phyloP scores from a whole-genome alignment of 2,888 invertebrate species.

The Zeuzera pyrina region DNA sequence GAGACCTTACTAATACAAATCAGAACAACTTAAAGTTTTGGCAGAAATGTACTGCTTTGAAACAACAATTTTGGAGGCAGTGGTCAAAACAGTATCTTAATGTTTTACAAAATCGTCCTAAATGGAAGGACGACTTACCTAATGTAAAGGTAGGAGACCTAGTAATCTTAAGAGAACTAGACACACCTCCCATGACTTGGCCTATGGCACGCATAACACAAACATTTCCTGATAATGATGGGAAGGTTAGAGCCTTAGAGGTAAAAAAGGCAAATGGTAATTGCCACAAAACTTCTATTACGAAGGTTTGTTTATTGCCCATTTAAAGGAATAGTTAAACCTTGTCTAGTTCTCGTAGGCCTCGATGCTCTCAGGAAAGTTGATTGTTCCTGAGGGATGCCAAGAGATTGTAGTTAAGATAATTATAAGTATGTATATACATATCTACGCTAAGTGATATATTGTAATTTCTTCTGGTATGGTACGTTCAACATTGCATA shows the following conservation, averaged over 20 bases:
- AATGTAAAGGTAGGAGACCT: conserved; percentile 5
- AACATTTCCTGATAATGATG: conserved; percentile 3
- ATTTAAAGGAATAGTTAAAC: too few relatives aligned
- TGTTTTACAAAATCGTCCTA: conserved; percentile 5
- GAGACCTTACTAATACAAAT: conserved; percentile 1
- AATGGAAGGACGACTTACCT: conserved; percentile 5
- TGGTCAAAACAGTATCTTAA: conserved; percentile 8
- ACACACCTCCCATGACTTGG: conserved; percentile 4
- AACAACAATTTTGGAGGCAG: conserved; percentile 8
- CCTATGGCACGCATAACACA: conserved; percentile 4
- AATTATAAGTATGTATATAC: too few relatives aligned
- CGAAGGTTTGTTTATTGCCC: conserved; percentile 4
- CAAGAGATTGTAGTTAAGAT: too few relatives aligned
- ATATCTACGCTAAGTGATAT: too few relatives aligned
- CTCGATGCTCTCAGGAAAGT: too few relatives aligned
- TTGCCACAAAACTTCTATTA: conserved; percentile 1
- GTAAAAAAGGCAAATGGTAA: conserved; percentile 3
- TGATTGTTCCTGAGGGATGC: too few relatives aligned
- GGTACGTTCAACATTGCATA: too few relatives aligned
- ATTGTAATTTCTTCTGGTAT: too few relatives aligned
- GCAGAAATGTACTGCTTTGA: conserved; percentile 7
- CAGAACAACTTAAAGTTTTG: conserved; percentile 6
- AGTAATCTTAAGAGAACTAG: conserved; percentile 6
- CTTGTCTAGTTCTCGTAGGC: too few relatives aligned
- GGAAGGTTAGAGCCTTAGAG: conserved; percentile 4